Conservation (phyloP, 2,888 invertebrate genomes). For the Heliconius ismenius region DNA sequence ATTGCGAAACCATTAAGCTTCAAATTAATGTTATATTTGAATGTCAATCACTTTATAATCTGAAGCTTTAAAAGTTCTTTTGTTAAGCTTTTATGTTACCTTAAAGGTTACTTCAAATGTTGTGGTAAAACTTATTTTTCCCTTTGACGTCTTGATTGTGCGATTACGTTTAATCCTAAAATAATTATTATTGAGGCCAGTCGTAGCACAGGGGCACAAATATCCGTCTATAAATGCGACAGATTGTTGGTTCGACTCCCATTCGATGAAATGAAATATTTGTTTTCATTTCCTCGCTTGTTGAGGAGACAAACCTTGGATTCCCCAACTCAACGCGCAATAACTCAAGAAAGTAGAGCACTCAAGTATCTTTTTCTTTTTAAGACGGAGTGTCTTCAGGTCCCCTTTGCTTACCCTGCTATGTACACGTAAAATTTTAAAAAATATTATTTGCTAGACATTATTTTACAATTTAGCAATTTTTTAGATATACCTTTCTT, state of each 20-base stretch:
- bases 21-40: slow-evolving; percentile 26
- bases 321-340: no score
- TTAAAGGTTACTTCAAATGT: slow-evolving; percentile 36
- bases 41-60: slow-evolving; percentile 40
- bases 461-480: not conserved
- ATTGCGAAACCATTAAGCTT: slow-evolving; percentile 19
- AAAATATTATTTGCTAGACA: not conserved
- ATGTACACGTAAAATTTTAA: no score
- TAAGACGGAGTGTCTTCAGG: no score
- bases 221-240: no score
- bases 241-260: no score
- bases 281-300: no score
- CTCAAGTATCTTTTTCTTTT: no score
- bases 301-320: no score
- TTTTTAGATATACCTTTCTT: not conserved
- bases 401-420: no score
- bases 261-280: no score
- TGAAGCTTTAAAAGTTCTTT: slow-evolving; percentile 28
- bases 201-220: no score
- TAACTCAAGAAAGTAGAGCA: no score
- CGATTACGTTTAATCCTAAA: not conserved
- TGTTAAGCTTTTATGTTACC: slow-evolving; percentile 31
- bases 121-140: slow-evolving; percentile 28
- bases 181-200: not conserved
- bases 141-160: not conserved